Conservation (phyloP, 2,888 invertebrate species). For the Trachelus tabidus region DNA sequence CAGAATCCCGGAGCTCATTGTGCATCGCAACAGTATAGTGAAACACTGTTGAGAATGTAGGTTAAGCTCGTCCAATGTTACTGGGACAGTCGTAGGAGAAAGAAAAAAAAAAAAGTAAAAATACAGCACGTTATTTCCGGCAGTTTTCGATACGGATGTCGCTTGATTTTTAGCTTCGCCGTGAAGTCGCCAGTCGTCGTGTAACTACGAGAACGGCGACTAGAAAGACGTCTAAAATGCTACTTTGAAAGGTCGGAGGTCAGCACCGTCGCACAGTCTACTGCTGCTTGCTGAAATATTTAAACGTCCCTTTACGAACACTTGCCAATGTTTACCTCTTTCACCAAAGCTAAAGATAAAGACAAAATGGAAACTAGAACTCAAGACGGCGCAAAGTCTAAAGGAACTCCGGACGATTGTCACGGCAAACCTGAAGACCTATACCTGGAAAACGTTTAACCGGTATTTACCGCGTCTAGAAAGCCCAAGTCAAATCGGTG, state of each 20-base stretch:
- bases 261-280: constrained; percentile 11
- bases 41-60: neutral
- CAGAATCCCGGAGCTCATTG: neutral
- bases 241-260: constrained; percentile 25
- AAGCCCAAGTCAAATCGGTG: neutral
- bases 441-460: neutral
- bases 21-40: neutral
- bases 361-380: neutral
- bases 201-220: neutral
- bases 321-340: constrained; percentile 19
- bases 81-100: neutral
- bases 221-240: neutral
- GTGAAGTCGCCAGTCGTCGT: neutral
- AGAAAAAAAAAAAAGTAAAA: neutral
- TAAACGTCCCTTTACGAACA: constrained; percentile 18
- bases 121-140: neutral
- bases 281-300: constrained; percentile 21
- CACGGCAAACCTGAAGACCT: neutral
- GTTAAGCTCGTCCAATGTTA: neutral
- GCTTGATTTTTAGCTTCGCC: neutral
- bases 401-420: neutral
- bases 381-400: neutral
- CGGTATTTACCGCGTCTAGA: neutral
- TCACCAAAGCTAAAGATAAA: neutral
- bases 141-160: neutral